These are phyloP conservation scores for Upupa epops DNA, from an alignment of 2,113 vertebrate genomes.

Conservation along the genomic window DNA sequence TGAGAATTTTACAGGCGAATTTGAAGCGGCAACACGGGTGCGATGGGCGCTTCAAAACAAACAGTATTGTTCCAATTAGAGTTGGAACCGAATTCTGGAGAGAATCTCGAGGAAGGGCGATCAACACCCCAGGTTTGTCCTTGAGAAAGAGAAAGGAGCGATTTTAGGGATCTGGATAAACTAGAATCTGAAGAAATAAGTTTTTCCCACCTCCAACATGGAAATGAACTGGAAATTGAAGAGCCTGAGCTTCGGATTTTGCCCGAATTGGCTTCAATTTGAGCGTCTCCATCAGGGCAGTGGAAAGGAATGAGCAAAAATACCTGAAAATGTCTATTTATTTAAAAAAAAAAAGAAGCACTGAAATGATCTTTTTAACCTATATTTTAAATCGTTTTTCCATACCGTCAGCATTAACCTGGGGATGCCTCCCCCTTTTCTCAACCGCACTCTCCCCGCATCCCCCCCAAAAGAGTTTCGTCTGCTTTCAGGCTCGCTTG, in stretches of 20 bases:
- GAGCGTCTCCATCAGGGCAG: neutral
- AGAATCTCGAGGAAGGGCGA: neutral
- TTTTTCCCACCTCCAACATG: neutral
- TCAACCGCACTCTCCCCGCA: neutral
- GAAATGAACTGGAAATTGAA: neutral
- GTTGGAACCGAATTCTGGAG: neutral
- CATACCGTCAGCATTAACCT: too few relatives aligned
- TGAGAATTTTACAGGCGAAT: neutral
- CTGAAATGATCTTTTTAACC: neutral
- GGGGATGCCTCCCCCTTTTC: neutral
- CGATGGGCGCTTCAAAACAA: neutral
- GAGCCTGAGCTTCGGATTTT: neutral
- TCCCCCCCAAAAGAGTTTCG: neutral
- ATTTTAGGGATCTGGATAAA: fast-evolving
- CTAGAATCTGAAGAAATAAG: neutral
- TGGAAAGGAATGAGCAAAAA: neutral
- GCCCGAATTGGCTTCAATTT: too few relatives aligned
- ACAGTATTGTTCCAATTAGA: neutral
- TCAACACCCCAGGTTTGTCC: neutral
- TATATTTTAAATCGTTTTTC: too few relatives aligned
- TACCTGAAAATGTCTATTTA: too few relatives aligned
- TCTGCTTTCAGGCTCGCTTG: neutral
- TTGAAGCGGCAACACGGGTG: neutral
- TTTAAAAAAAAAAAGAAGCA: neutral
- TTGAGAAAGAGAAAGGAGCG: neutral